These are phyloP conservation scores for Acropora tenuis DNA, from an alignment of 64 coral and sea anemone species.

Conservation along the genomic window DNA sequence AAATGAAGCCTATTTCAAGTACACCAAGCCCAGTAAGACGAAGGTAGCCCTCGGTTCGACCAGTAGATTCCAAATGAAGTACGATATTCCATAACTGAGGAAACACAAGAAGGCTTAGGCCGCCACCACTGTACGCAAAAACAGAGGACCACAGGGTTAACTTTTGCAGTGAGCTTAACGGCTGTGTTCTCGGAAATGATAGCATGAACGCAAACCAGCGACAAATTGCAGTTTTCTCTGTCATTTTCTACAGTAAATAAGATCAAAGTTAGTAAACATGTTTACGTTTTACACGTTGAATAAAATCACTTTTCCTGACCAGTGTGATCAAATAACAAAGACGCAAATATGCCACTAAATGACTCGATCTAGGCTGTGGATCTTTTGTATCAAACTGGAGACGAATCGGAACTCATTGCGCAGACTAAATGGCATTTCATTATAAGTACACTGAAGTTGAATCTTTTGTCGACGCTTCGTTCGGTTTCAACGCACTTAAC, in stretches of 20 bases:
- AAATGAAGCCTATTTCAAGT: slow-evolving; percentile 43
- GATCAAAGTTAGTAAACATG: background rate
- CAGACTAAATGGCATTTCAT: no score
- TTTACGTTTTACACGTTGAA: background rate
- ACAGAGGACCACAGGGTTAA: slow-evolving; percentile 24
- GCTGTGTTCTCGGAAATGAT: slow-evolving; percentile 23
- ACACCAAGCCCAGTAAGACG: slow-evolving; percentile 53
- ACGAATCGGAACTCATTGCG: no score
- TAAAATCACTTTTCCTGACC: no score
- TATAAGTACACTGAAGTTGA: no score
- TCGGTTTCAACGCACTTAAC: no score
- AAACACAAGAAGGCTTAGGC: slow-evolving; percentile 36
- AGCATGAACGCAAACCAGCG: slow-evolving; percentile 50
- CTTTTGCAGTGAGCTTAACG: background rate
- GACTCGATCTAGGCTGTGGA: no score
- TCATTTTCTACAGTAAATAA: background rate
- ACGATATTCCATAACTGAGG: slow-evolving; percentile 45
- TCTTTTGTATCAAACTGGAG: no score
- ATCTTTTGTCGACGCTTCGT: no score
- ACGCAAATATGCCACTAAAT: no score
- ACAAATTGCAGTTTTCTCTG: background rate
- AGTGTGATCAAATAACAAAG: no score
- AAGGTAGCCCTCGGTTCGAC: slow-evolving; percentile 37
- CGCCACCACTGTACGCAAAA: slow-evolving; percentile 29
- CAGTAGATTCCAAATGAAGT: slow-evolving; percentile 6